Evolutionary conservation across 2,888 invertebrate genomes (phyloP).

Genomic region (Cantharis lateralis): DNA sequence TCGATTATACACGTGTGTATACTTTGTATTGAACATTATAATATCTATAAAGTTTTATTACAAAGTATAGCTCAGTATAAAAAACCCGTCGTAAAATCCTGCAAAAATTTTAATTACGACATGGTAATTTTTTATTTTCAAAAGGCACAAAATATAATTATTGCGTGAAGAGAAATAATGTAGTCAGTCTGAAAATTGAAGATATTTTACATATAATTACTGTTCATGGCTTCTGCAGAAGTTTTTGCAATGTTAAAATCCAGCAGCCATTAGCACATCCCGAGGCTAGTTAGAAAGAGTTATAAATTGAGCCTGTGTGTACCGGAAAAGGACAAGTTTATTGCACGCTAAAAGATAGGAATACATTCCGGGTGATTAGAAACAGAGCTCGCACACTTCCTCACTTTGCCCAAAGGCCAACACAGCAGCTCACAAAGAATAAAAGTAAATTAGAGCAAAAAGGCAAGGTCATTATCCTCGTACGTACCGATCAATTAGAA

Average conservation of each 20-base stretch:
- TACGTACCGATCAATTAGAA: constrained; percentile 24
- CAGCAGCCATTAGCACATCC: constrained; percentile 38
- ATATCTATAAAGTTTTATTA: not conserved
- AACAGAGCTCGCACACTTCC: constrained; percentile 47
- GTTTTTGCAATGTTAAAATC: constrained; percentile 35
- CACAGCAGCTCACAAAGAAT: constrained; percentile 38
- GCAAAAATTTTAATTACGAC: not conserved
- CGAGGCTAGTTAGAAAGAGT: constrained; percentile 34
- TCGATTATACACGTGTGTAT: not conserved
- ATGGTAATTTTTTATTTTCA: not conserved
- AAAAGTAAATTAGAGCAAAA: constrained; percentile 45
- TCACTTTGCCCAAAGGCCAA: constrained; percentile 38
- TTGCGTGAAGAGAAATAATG: not conserved
- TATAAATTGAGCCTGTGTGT: constrained; percentile 37
- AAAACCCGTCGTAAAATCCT: not conserved
- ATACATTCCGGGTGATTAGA: constrained; percentile 44
- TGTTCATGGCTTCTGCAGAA: constrained; percentile 27
- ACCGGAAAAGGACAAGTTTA: constrained; percentile 41
- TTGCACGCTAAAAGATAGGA: constrained; percentile 33
- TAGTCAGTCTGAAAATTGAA: constrained; percentile 18
- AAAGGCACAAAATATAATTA: constrained; percentile 9
- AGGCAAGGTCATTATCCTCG: constrained; percentile 48
- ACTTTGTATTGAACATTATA: not conserved
- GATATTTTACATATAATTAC: constrained; percentile 36
- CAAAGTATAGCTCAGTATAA: not conserved